Conservation (phyloP, 2,113 vertebrate genomes). For the Cyprinodon brontotheroides region DNA sequence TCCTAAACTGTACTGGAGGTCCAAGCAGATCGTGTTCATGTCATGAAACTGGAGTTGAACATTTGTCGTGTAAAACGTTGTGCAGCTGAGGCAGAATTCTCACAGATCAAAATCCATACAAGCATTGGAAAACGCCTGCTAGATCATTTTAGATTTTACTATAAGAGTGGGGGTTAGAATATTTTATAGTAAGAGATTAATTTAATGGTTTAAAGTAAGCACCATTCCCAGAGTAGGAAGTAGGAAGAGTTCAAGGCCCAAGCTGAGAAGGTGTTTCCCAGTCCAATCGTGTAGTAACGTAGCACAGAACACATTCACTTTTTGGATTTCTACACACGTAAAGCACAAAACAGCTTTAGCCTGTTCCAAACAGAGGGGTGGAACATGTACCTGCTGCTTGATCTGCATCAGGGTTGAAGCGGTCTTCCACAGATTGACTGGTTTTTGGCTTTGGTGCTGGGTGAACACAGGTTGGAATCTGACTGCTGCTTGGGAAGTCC, state of each 20-base stretch:
- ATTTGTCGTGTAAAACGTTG: constrained; percentile 74
- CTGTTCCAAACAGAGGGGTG: neutral
- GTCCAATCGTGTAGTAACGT: constrained; percentile 58
- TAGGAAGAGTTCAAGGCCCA: constrained; percentile 59
- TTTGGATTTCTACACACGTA: neutral
- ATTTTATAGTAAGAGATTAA: constrained; percentile 75
- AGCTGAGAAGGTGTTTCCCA: constrained; percentile 57
- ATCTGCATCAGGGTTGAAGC: constrained; percentile 9
- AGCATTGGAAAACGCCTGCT: constrained; percentile 33
- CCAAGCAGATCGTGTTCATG: constrained; percentile 72
- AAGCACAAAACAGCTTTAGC: neutral
- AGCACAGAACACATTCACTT: constrained; percentile 7
- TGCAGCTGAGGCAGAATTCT: constrained; percentile 64
- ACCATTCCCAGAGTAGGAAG: constrained; percentile 66
- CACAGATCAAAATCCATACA: constrained; percentile 59
- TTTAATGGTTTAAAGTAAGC: constrained; percentile 76
- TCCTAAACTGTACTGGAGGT: constrained; percentile 68
- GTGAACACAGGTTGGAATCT: constrained; percentile 65
- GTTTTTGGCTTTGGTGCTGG: constrained; percentile 64
- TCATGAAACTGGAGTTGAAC: constrained; percentile 64
- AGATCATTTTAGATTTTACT: constrained; percentile 55
- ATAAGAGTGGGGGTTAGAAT: constrained; percentile 67
- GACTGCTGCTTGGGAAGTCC: constrained; percentile 72
- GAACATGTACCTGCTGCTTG: constrained; percentile 47
- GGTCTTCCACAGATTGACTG: constrained; percentile 14